A percentile compares a stretch with the other conserved stretches of the same genome.
These are phyloP conservation scores for Chrysogorgia sp. DNA, from an alignment of 92 coral and sea anemone species.

Conservation along the genomic window DNA sequence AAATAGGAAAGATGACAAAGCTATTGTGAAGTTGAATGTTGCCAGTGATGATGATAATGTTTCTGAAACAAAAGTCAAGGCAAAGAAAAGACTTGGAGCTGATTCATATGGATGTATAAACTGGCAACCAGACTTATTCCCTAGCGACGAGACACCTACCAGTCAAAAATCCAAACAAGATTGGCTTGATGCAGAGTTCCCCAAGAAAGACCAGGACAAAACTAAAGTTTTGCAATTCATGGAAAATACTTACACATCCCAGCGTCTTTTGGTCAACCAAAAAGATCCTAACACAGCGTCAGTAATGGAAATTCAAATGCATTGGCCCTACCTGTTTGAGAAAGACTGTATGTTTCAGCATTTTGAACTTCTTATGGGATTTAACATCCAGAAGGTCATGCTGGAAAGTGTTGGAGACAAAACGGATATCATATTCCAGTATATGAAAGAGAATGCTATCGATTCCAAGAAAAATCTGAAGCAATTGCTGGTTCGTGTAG, in stretches of 20 bases:
- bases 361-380: slow-evolving; percentile 18
- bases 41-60: slow-evolving; percentile 26
- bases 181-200: slow-evolving; percentile 10
- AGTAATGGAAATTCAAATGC: slow-evolving; percentile 16
- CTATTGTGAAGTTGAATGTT: not conserved
- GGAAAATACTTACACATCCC: slow-evolving; percentile 14
- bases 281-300: slow-evolving; percentile 3
- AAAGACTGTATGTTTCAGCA: slow-evolving; percentile 5
- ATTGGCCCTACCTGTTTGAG: slow-evolving; percentile 40
- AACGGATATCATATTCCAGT: too few species aligned
- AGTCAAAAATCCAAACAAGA: slow-evolving; percentile 22
- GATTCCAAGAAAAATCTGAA: not conserved
- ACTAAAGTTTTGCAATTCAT: not conserved
- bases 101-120: slow-evolving; percentile 38
- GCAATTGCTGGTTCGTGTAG: not conserved
- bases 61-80: not conserved
- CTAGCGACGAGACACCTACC: not conserved
- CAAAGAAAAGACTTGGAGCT: not conserved
- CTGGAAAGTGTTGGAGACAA: not conserved
- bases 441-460: too few species aligned
- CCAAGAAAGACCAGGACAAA: slow-evolving; percentile 1
- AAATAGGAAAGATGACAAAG: not conserved
- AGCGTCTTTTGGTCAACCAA: slow-evolving; percentile 19
- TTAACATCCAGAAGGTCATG: not conserved
- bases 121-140: slow-evolving; percentile 20